Conservation (phyloP, 2,888 invertebrate species). For the Cinara cedri region DNA sequence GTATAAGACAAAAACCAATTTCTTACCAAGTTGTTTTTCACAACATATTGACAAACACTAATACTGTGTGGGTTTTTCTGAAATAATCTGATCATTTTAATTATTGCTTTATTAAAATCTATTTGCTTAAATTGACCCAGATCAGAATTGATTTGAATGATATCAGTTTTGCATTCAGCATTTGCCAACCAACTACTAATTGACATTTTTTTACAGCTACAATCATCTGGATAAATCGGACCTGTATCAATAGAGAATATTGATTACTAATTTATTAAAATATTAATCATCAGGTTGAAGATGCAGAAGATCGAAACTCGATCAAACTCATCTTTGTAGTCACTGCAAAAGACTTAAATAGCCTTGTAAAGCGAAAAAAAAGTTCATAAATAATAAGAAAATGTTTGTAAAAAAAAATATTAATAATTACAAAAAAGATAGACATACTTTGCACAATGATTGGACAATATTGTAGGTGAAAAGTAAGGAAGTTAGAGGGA, state of each 20-base stretch:
- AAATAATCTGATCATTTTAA: slow-evolving; percentile 73
- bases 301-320: no score
- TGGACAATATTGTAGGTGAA: no score
- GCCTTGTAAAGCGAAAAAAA: no score
- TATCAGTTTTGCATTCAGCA: slow-evolving; percentile 70
- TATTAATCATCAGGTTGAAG: no score
- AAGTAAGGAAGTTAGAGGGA: no score
- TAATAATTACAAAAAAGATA: no score
- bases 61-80: slow-evolving; percentile 77
- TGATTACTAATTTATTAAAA: no score
- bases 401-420: no score
- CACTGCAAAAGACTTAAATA: no score
- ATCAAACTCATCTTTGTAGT: no score
- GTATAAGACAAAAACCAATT: neutral
- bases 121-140: slow-evolving; percentile 72
- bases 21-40: slow-evolving; percentile 76
- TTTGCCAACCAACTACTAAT: slow-evolving; percentile 71
- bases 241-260: slow-evolving; percentile 63
- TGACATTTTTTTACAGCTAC: slow-evolving; percentile 76
- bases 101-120: slow-evolving; percentile 73
- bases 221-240: slow-evolving; percentile 79
- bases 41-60: slow-evolving; percentile 88
- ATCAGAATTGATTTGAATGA: slow-evolving; percentile 76
- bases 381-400: no score
- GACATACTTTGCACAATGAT: no score